phyloP scores from a whole-genome alignment of 1,140 invertebrate species.

The Drosophila saltans region DNA sequence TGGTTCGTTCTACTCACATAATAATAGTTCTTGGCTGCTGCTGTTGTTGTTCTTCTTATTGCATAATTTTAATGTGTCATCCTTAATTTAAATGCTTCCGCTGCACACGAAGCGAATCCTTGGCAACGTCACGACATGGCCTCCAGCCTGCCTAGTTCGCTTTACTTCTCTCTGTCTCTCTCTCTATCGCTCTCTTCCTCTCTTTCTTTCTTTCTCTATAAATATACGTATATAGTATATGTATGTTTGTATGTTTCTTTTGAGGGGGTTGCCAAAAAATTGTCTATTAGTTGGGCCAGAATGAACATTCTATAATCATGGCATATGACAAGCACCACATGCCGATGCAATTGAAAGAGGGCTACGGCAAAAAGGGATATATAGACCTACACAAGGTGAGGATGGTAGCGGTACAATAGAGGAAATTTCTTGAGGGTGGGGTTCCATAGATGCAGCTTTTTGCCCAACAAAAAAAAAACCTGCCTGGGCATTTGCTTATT shows the following conservation, averaged over 20 bases:
- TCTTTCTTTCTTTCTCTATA: constrained; percentile 32
- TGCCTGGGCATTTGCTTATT: constrained; percentile 56
- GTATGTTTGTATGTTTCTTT: not conserved
- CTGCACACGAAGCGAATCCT: constrained; percentile 68
- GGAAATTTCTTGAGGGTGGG: not conserved
- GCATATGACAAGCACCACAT: constrained; percentile 80
- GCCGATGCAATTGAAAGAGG: constrained; percentile 67
- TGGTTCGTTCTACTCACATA: constrained; percentile 38
- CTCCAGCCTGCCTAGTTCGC: constrained; percentile 18
- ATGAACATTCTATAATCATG: constrained; percentile 77
- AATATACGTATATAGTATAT: not conserved
- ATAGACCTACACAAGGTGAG: not conserved
- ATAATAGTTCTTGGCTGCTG: constrained; percentile 53
- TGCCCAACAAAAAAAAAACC: not conserved
- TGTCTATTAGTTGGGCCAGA: constrained; percentile 77
- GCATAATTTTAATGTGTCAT: constrained; percentile 81
- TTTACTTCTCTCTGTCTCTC: not conserved
- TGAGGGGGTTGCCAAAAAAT: constrained; percentile 70
- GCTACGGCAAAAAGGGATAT: not conserved
- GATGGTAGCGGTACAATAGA: not conserved
- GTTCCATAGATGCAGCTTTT: not conserved
- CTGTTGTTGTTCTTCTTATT: constrained; percentile 63
- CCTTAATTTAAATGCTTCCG: constrained; percentile 81
- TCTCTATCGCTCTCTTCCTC: constrained; percentile 38
- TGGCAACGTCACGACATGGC: constrained; percentile 71